These are phyloP conservation scores for Pentalonia nigronervosa DNA, from an alignment of 1,140 invertebrate species.

Conservation along the genomic window DNA sequence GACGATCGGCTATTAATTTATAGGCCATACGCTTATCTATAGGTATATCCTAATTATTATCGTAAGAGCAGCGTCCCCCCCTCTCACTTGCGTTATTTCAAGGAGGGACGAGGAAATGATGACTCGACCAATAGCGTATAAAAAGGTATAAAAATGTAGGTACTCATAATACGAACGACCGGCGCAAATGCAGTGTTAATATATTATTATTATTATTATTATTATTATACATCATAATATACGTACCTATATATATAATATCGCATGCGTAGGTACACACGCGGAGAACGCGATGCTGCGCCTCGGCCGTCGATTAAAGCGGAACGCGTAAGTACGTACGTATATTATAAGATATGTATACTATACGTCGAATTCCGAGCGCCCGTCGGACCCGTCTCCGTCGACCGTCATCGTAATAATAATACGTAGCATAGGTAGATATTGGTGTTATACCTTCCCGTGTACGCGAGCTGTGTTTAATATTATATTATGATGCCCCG, in stretches of 20 bases:
- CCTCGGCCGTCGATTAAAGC: neutral
- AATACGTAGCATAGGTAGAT: too few relatives aligned
- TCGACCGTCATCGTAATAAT: neutral
- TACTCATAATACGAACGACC: neutral
- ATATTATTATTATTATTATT: neutral
- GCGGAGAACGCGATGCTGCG: neutral
- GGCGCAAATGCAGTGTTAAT: neutral
- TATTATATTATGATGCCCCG: neutral
- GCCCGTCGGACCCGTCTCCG: neutral
- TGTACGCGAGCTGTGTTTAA: neutral
- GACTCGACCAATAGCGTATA: neutral
- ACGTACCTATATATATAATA: conserved; percentile 23
- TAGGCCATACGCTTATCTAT: too few relatives aligned
- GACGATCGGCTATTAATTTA: neutral
- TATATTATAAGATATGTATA: neutral
- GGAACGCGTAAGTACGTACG: neutral
- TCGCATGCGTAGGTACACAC: neutral
- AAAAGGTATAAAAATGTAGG: neutral
- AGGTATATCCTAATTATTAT: conserved; percentile 6
- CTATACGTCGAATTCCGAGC: neutral
- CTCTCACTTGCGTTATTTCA: neutral
- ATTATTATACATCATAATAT: neutral
- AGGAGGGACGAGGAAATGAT: neutral
- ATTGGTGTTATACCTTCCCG: neutral
- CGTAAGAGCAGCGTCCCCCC: neutral